phyloP scores from a whole-genome alignment of 1,140 invertebrate genomes.

The Schmidtea mediterranea region DNA sequence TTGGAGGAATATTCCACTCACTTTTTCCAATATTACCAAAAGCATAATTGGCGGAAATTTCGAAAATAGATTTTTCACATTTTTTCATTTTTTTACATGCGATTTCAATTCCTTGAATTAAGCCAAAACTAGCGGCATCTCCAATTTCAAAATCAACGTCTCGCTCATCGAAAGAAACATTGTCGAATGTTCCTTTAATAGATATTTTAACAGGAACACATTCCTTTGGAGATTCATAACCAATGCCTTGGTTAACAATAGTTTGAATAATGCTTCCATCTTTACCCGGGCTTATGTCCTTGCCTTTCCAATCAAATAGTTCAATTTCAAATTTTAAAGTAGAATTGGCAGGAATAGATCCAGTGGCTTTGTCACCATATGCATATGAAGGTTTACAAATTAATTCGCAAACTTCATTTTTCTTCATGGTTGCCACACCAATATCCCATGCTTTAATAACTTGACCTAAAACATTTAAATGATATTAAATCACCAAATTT shows the following conservation, averaged over 20 bases:
- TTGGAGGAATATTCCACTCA: neutral
- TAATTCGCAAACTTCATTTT: conserved; percentile 4
- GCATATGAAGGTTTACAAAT: conserved; percentile 2
- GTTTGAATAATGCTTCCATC: neutral
- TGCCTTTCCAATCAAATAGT: conserved; percentile 3
- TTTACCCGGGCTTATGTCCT: conserved; percentile 5
- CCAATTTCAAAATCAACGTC: conserved; percentile 5
- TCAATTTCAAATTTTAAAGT: conserved; percentile 6
- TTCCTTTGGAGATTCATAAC: neutral
- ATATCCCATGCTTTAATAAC: conserved; percentile 6
- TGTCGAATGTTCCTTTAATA: neutral
- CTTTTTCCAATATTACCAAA: neutral
- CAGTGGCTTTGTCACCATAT: neutral
- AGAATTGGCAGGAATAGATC: conserved; percentile 4
- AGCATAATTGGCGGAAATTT: neutral
- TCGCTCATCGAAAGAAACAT: neutral
- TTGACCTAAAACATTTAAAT: neutral
- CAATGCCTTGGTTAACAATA: neutral
- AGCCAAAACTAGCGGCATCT: neutral
- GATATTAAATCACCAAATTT: neutral
- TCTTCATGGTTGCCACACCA: neutral
- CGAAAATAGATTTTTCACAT: conserved; percentile 1
- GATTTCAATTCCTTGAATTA: conserved; percentile 4
- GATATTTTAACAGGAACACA: neutral
- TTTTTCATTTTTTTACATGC: conserved; percentile 4